Percentiles rank a stretch among this genome's conserved stretches.
phyloP scores from a whole-genome alignment of 2,888 invertebrate genomes.

The Polyommatus icarus region DNA sequence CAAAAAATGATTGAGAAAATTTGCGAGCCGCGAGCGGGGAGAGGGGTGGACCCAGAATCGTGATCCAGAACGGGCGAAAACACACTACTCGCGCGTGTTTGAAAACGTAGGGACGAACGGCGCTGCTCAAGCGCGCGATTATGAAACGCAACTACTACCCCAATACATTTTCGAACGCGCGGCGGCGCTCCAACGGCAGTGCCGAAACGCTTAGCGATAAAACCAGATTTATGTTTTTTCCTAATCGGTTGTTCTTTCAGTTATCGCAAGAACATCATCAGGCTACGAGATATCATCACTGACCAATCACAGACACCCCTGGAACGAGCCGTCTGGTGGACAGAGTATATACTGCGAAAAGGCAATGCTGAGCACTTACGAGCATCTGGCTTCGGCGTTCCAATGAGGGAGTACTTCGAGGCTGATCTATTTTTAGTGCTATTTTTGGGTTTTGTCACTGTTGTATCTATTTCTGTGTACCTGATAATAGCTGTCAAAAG shows the following conservation, averaged over 20 bases:
- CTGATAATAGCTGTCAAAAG: neutral
- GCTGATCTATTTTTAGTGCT: slow-evolving; percentile 33
- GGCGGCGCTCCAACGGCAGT: too few relatives aligned
- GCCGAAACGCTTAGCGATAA: too few relatives aligned
- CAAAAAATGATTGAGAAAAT: too few relatives aligned
- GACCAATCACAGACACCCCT: slow-evolving; percentile 42
- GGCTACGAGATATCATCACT: slow-evolving; percentile 37
- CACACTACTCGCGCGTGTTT: too few relatives aligned
- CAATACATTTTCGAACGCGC: too few relatives aligned
- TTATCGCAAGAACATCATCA: slow-evolving; percentile 39
- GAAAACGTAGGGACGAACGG: too few relatives aligned
- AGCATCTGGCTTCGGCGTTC: slow-evolving; percentile 38
- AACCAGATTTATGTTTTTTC: too few relatives aligned
- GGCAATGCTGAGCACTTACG: slow-evolving; percentile 42
- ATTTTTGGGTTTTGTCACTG: neutral
- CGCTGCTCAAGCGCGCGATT: too few relatives aligned
- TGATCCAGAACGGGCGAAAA: too few relatives aligned
- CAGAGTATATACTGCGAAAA: slow-evolving; percentile 43
- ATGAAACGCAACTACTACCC: too few relatives aligned
- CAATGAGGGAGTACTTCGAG: slow-evolving; percentile 40
- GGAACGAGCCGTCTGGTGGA: slow-evolving; percentile 46
- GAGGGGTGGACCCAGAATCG: too few relatives aligned
- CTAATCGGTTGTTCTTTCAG: slow-evolving; percentile 36
- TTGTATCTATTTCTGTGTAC: neutral
- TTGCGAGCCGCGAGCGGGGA: too few relatives aligned